These are phyloP conservation scores for Smittia sp. DNA, from an alignment of 2,888 invertebrate genomes.

Conservation along the genomic window DNA sequence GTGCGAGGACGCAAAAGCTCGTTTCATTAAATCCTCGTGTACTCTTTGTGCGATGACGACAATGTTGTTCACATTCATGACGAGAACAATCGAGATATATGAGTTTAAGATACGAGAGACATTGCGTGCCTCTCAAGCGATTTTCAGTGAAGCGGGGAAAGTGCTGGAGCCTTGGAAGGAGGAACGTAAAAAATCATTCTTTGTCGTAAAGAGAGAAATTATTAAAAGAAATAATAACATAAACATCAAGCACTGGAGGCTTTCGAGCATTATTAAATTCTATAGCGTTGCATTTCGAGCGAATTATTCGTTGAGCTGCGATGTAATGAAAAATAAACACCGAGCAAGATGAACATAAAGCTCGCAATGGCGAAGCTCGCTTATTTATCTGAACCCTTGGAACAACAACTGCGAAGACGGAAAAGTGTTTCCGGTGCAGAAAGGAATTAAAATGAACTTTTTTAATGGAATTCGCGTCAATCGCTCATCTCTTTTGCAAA, in stretches of 20 bases:
- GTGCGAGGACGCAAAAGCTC: constrained; percentile 16
- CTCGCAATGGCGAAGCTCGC: not conserved
- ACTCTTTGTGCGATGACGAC: not conserved
- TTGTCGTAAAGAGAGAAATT: constrained; percentile 11
- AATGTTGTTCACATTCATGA: constrained; percentile 2
- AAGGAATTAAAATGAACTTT: constrained; percentile 18
- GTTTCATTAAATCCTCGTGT: not conserved
- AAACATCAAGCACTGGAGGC: constrained; percentile 12
- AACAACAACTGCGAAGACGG: constrained; percentile 19
- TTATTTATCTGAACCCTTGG: constrained; percentile 22
- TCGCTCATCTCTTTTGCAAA: not conserved
- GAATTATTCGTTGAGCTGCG: not conserved
- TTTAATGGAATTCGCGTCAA: not conserved
- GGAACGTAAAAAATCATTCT: constrained; percentile 24
- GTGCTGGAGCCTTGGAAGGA: not conserved
- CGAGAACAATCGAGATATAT: constrained; percentile 29
- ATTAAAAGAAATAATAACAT: not conserved
- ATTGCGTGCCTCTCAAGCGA: constrained; percentile 34
- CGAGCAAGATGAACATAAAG: constrained; percentile 17
- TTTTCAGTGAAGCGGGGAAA: constrained; percentile 19
- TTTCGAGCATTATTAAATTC: constrained; percentile 23
- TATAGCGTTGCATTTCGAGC: not conserved
- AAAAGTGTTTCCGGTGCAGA: not conserved
- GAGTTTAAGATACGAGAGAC: constrained; percentile 15
- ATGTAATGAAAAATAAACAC: constrained; percentile 41